Evolutionary conservation across 2,888 invertebrate genomes (phyloP), one percentile per base, ranked within the genome.

Genomic region (Achlya flavicornis): DNA sequence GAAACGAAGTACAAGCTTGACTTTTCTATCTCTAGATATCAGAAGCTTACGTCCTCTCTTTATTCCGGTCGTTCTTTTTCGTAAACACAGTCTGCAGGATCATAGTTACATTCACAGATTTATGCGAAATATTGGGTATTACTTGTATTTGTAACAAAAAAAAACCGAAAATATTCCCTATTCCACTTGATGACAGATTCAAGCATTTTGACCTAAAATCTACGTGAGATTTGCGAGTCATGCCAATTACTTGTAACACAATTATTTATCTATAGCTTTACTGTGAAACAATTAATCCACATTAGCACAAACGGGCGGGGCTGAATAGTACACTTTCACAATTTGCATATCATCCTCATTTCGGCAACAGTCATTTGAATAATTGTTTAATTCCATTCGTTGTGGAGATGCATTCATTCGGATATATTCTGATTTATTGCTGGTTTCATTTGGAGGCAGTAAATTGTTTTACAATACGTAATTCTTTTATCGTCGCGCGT

Each of bases 341-440:
- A 84, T 86, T 85, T 83, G 81, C 86, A 85, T 85, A 88, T 88
- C 83, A 84, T 82, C 79, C 82, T 83, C 88, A 85, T 87, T 86
- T 83, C 80, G 79, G 75, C 76, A 79, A 77, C 76, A 74, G 72
- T 83, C 77, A 88, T 90, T 90, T 90, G 86, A 89, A 90, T 91
- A 91, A 91, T 91, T 90, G 87, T 83, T 86, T 89, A 86, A 88
- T 88, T 80, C 80, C 84, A 80, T 84, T 85, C 78, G 74, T 80
- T 81, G 75, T 69, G 77, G 73, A 72, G 67, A 77, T 81, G 79
- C 77, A 76, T 80, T 79, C 75, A 75, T 74, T 80, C 70, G 67
- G 67, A 73, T 77, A 72, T 77, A 76, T 79, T 76, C 75, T 79
- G 84, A 85, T 86, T 86, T 85, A 84, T 59, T 62, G 64, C 41